Conservation (phyloP, 2,113 vertebrate species). For the Cynoglossus semilaevis region DNA sequence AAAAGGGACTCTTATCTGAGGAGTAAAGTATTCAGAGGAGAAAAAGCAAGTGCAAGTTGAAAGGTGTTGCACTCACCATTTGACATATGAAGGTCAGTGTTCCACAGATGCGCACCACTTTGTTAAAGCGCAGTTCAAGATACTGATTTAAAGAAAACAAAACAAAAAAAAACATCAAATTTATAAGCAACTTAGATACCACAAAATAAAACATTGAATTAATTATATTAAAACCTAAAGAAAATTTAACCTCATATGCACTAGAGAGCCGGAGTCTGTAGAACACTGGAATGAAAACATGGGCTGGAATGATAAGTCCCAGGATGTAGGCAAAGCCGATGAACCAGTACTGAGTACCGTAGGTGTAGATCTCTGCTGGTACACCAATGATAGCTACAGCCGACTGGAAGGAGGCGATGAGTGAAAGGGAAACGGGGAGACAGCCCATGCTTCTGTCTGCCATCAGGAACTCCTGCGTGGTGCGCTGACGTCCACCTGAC, state of each 20-base stretch:
- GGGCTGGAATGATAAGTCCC: constrained; percentile 89
- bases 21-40: background rate
- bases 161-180: background rate
- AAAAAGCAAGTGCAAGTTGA: background rate
- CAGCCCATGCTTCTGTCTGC: constrained; percentile 89
- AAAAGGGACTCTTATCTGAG: too few relatives aligned
- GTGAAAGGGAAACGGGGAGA: constrained; percentile 86
- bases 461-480: constrained; percentile 86
- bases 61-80: constrained; percentile 77
- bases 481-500: constrained; percentile 84
- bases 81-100: constrained; percentile 95
- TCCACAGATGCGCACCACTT: constrained; percentile 83
- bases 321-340: constrained; percentile 89
- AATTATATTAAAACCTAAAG: background rate
- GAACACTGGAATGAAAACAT: constrained; percentile 90
- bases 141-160: constrained; percentile 82
- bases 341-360: constrained; percentile 96
- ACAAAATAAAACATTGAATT: background rate
- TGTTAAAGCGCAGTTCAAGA: constrained; percentile 92
- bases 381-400: constrained; percentile 91
- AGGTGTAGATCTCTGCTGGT: constrained; percentile 84
- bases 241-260: constrained; percentile 79
- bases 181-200: background rate
- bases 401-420: constrained; percentile 94
- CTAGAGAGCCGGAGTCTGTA: constrained; percentile 89